A percentile compares a stretch with the other conserved stretches of the same genome.
Conservation (phyloP, 2,888 invertebrate genomes). For the Nineta flava region DNA sequence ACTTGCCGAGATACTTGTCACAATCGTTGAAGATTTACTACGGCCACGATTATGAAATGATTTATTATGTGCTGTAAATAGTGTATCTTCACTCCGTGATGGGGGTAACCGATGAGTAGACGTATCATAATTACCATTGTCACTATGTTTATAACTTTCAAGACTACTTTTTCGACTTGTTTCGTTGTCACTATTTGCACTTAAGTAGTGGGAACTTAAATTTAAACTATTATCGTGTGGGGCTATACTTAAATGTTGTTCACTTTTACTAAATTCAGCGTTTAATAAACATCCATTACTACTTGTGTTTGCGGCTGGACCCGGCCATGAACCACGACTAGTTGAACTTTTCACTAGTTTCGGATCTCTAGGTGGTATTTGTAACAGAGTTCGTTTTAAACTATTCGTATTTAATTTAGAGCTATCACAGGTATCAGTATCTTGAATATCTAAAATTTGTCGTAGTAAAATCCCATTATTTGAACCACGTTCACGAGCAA, state of each 20-base stretch:
- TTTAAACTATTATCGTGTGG: constrained; percentile 37
- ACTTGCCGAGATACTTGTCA: constrained; percentile 45
- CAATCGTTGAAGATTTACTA: constrained; percentile 27
- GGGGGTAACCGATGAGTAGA: constrained; percentile 43
- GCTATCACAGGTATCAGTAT: constrained; percentile 23
- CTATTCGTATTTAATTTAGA: constrained; percentile 22
- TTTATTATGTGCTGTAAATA: constrained; percentile 30
- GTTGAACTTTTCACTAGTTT: constrained; percentile 62
- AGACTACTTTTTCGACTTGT: constrained; percentile 25
- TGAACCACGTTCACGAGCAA: constrained; percentile 64
- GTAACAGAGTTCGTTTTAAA: constrained; percentile 40
- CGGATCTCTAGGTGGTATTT: constrained; percentile 53
- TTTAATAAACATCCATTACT: constrained; percentile 29
- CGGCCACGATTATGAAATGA: constrained; percentile 23
- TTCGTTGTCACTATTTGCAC: constrained; percentile 28
- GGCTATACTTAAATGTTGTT: constrained; percentile 49
- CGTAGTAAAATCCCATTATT: constrained; percentile 9
- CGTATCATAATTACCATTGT: constrained; percentile 16
- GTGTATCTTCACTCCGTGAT: constrained; percentile 65
- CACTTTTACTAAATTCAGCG: constrained; percentile 69
- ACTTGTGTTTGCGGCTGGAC: constrained; percentile 41
- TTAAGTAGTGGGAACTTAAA: constrained; percentile 37
- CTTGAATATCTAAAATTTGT: constrained; percentile 12
- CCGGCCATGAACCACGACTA: constrained; percentile 75
- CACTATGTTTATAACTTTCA: constrained; percentile 20